Conservation (phyloP, 1,140 invertebrate genomes). For the Trichonephila clavata region DNA sequence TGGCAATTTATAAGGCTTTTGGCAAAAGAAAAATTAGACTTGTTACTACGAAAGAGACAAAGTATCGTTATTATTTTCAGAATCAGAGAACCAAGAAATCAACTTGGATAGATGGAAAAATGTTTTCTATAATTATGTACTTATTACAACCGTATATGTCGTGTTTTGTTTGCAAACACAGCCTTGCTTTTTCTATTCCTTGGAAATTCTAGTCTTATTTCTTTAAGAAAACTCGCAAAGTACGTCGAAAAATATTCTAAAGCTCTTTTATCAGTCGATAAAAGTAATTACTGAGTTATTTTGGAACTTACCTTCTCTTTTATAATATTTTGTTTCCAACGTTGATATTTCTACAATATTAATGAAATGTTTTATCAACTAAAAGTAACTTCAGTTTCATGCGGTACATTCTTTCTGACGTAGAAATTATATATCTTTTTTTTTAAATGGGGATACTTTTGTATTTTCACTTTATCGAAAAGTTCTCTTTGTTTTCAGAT, state of each 20-base stretch:
- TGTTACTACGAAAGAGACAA: neutral
- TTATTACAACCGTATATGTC: neutral
- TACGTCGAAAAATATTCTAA: neutral
- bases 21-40: neutral
- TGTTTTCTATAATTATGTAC: neutral
- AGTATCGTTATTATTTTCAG: neutral
- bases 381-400: neutral
- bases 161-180: neutral
- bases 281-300: neutral
- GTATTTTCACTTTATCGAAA: too few species aligned
- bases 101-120: neutral
- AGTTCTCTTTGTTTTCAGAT: too few species aligned
- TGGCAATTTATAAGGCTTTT: too few species aligned
- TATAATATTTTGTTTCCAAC: neutral
- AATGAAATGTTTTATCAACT: neutral
- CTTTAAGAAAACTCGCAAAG: neutral
- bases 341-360: neutral
- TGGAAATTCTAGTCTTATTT: neutral
- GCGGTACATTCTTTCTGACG: neutral
- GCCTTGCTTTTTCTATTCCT: neutral
- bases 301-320: neutral
- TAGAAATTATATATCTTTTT: neutral
- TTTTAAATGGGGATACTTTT: too few species aligned
- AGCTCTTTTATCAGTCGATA: neutral
- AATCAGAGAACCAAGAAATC: neutral